phyloP scores from a whole-genome alignment of 2,113 vertebrate genomes.

The Dermatemys mawii region DNA sequence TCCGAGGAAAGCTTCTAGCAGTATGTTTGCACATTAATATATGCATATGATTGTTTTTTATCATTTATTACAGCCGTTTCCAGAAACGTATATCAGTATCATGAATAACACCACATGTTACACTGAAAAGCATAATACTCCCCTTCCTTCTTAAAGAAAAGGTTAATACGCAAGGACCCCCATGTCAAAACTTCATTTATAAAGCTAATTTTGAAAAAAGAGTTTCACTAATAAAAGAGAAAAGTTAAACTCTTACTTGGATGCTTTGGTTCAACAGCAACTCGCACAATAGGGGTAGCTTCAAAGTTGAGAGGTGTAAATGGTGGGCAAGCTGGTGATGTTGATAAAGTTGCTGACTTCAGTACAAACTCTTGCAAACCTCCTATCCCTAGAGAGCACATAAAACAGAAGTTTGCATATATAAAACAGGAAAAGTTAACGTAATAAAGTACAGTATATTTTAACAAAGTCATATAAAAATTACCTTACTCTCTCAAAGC shows the following conservation, averaged over 20 bases:
- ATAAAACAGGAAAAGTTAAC: not conserved
- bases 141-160: not conserved
- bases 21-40: not conserved
- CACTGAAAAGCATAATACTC: not conserved
- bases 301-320: constrained; percentile 95
- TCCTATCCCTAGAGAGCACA: constrained; percentile 85
- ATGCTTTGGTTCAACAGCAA: constrained; percentile 94
- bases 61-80: not conserved
- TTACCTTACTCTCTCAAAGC: not conserved
- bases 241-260: constrained; percentile 85
- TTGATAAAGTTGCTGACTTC: constrained; percentile 94
- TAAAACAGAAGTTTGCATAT: not conserved
- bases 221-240: not conserved
- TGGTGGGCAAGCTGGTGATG: constrained; percentile 86
- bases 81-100: not conserved
- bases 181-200: not conserved
- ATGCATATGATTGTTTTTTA: not conserved
- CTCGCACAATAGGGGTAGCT: constrained; percentile 92
- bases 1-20: not conserved
- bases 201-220: not conserved
- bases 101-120: not conserved
- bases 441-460: not conserved
- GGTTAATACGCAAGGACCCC: not conserved
- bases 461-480: not conserved
- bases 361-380: constrained; percentile 92